Evolutionary conservation across 2,113 vertebrate species (phyloP).

Genomic region (Trinectes maculatus): DNA sequence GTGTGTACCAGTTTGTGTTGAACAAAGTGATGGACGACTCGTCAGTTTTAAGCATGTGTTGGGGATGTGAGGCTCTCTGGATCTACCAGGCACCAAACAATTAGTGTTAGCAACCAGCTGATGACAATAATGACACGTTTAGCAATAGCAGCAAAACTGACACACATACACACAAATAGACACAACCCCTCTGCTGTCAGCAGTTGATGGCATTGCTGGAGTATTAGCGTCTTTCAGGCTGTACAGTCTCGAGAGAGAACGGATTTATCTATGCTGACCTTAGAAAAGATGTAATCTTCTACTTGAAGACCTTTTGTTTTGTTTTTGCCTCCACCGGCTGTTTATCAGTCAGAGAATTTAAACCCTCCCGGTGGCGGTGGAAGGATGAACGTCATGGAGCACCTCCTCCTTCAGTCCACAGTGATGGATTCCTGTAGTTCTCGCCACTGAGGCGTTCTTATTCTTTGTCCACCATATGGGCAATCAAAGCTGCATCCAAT

Average conservation of each 20-base stretch:
- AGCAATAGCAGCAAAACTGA: no score
- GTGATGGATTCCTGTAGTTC: conserved; percentile 27
- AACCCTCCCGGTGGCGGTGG: neutral
- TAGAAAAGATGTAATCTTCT: neutral
- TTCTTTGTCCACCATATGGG: conserved; percentile 1
- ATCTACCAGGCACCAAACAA: no score
- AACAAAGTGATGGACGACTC: no score
- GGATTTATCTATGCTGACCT: conserved; percentile 29
- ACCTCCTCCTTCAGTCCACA: conserved; percentile 5
- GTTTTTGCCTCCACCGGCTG: conserved; percentile 3
- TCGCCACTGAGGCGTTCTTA: neutral
- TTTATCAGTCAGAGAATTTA: conserved; percentile 15
- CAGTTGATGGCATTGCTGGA: no score
- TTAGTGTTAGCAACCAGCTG: no score
- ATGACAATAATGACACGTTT: no score
- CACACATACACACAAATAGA: neutral
- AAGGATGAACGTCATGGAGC: conserved; percentile 15
- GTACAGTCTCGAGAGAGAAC: conserved; percentile 6
- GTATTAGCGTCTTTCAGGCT: neutral
- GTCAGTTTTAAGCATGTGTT: no score
- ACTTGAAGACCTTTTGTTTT: conserved; percentile 19
- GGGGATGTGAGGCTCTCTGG: no score
- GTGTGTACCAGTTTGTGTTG: conserved; percentile 3
- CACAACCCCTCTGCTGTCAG: no score
- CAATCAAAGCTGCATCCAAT: conserved; percentile 23